A percentile compares a stretch with the other conserved stretches of the same genome.
Evolutionary conservation across 2,888 invertebrate genomes (phyloP).

Genomic region (Rhyacophila evoluta): DNA sequence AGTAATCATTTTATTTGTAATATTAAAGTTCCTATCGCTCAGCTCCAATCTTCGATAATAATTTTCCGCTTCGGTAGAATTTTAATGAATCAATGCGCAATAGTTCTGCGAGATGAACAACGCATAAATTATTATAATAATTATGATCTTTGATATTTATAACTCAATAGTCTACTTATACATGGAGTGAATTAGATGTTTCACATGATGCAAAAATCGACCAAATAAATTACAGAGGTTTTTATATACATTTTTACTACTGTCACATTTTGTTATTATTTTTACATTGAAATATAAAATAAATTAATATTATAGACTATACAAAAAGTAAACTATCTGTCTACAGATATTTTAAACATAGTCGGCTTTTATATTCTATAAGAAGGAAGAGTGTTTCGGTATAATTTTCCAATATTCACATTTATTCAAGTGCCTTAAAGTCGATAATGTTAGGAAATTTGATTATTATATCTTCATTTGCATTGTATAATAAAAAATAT

Average conservation of each 20-base stretch:
- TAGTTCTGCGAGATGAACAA: background rate
- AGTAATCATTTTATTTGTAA: constrained; percentile 37
- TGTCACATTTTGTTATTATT: constrained; percentile 30
- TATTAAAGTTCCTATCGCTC: constrained; percentile 38
- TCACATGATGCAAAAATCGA: constrained; percentile 20
- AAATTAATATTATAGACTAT: background rate
- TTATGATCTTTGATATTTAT: constrained; percentile 36
- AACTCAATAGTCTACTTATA: constrained; percentile 17
- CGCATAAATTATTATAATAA: background rate
- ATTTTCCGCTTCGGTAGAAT: constrained; percentile 34
- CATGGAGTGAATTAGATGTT: constrained; percentile 27
- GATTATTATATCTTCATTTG: background rate
- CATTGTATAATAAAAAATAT: background rate
- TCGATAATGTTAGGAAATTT: constrained; percentile 30
- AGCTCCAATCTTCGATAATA: constrained; percentile 38
- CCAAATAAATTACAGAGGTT: constrained; percentile 30
- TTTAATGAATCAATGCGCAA: background rate
- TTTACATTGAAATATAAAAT: constrained; percentile 19
- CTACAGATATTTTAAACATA: constrained; percentile 32
- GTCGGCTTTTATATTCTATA: constrained; percentile 27
- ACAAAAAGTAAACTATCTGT: background rate
- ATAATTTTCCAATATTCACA: constrained; percentile 33
- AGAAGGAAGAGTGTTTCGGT: constrained; percentile 27
- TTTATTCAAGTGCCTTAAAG: constrained; percentile 46
- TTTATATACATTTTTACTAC: constrained; percentile 37